These are phyloP conservation scores for Mycetomoellerius zeteki DNA, from an alignment of 1,140 invertebrate species.

Conservation along the genomic window DNA sequence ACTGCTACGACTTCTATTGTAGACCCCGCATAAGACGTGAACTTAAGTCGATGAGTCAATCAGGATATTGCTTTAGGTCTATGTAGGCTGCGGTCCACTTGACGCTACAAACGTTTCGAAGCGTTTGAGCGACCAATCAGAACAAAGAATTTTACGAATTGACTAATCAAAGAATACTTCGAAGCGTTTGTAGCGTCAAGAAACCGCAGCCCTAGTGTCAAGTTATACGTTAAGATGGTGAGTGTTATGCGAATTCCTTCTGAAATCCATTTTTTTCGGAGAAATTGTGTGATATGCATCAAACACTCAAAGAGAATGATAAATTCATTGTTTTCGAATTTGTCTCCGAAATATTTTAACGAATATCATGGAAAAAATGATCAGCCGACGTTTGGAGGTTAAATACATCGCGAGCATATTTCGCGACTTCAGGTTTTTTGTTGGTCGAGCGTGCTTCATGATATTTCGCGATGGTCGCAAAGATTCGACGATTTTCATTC, in stretches of 20 bases:
- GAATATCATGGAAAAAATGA: not conserved
- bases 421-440: not conserved
- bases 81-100: no score
- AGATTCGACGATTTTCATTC: not conserved
- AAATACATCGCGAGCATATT: no score
- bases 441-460: not conserved
- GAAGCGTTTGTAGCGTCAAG: no score
- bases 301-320: not conserved
- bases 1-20: no score
- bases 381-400: not conserved
- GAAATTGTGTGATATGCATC: not conserved
- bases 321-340: not conserved
- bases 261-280: slow-evolving; percentile 52
- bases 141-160: no score
- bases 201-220: no score
- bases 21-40: no score
- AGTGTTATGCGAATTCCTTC: not conserved
- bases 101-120: no score
- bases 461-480: not conserved
- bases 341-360: slow-evolving; percentile 44
- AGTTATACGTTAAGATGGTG: slow-evolving; percentile 61
- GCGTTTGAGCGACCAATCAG: no score
- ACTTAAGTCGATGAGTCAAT: no score
- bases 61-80: no score
- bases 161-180: no score